These are phyloP conservation scores for Lycopodina hypogea DNA, from an alignment of 37 sponge, comb jelly and placozoan species.

Conservation along the genomic window DNA sequence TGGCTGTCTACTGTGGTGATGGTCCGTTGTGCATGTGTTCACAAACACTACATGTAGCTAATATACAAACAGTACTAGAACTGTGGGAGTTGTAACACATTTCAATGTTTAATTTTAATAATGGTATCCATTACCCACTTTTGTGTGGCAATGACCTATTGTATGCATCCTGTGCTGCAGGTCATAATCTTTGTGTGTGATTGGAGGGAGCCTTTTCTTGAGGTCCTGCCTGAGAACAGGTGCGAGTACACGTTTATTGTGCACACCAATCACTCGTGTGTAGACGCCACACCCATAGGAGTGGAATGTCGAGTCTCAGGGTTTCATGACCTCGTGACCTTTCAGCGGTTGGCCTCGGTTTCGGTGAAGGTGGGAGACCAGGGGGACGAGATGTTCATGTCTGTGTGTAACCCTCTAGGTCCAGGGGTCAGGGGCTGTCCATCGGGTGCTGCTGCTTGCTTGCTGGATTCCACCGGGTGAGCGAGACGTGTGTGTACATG, in stretches of 20 bases:
- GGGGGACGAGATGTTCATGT: conserved; percentile 7
- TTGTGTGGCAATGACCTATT: no score
- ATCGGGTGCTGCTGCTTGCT: conserved; percentile 34
- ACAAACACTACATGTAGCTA: no score
- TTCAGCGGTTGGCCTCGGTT: neutral
- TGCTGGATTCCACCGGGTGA: neutral
- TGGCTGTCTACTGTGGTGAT: no score
- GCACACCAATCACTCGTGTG: conserved; percentile 38
- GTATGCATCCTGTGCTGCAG: neutral
- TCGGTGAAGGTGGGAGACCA: neutral
- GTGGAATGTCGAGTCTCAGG: conserved; percentile 34
- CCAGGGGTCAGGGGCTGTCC: conserved; percentile 7
- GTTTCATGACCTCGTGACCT: conserved; percentile 17
- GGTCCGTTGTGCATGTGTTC: no score
- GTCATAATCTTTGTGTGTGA: conserved; percentile 52
- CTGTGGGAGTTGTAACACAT: no score
- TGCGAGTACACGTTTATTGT: conserved; percentile 61
- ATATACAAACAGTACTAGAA: no score
- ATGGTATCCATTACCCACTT: no score
- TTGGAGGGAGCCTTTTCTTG: conserved; percentile 9
- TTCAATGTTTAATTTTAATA: no score
- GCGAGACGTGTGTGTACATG: no score
- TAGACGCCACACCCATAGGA: neutral
- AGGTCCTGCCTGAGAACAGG: conserved; percentile 34
- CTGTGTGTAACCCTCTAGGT: conserved; percentile 46